Evolutionary conservation across 2,797 vertebrate genomes (phyloP), one percentile per base, ranked within the genome.

Genomic region (Somateria mollissima): DNA sequence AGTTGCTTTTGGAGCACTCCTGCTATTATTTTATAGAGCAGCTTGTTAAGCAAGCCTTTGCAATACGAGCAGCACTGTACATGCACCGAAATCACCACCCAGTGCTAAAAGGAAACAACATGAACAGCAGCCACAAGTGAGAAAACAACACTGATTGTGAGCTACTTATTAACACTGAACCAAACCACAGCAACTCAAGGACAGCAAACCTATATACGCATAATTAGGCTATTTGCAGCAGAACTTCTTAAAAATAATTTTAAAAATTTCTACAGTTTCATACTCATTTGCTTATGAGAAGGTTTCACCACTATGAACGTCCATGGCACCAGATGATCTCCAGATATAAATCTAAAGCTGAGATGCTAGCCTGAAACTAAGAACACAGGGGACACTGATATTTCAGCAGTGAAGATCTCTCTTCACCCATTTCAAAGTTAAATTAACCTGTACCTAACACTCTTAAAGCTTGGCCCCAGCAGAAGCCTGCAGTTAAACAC

Each of bases 311-410:
- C 32, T 22, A 4, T 22, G 16, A 2, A 24, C 8, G 58, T 22
- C 17, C 60, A 62, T 2, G 1, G 62, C 65, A 69, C 0, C 43
- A 43, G 43, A 43, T 21, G 12, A 54, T 79, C 56, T 58, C 74
- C 58, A 39, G 2, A 1, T 4, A 19, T 25, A 57, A 74, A 58
- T 16, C 56, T 60, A 54, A 39, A 0, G 0, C 62, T n/a, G 28
- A 94, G 34, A 30, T 27, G 41, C 10, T 8, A 74, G 30, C 37
- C 30, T 70, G 73, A 53, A 56, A 24, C n/a, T 25, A 16, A 32
- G 57, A 70, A 47, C 8, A 11, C 8, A 19, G 9, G 21, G 17
- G 21, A 51, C 17, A 27, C 13, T 1, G n/a, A 1, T 28, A 37
- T 8, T 65, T 30, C 39, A 21, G 21, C 57, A 70, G 13, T 2